Evolutionary conservation across 2,113 vertebrate genomes (phyloP), one percentile per base, ranked within the genome.

Genomic region (Coregonus clupeaformis): DNA sequence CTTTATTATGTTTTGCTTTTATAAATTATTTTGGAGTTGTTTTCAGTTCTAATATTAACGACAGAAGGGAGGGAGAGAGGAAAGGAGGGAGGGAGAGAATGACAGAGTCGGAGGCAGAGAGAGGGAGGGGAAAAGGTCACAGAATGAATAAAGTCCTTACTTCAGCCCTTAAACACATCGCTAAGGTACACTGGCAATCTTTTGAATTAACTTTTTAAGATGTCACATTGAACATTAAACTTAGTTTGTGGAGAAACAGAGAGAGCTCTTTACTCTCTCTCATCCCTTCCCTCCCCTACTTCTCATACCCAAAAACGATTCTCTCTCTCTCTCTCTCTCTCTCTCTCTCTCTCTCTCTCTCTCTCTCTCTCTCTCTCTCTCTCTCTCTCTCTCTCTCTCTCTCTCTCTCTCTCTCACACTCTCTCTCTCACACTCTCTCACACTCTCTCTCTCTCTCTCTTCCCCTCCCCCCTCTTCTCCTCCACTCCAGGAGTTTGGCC

Each of bases 101-200:
- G 55, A 52, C 49, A 36, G 25, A 6, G 27, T 11, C n/a, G 3
- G 52, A 30, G 52, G 22, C 42, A 59, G 29, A 25, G 62, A 29
- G 62, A 22, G 59, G 6, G 27, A 63, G 68, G 77, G 74, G 77
- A 78, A 85, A 89, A 84, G 81, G 85, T 87, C 87, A 85, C 73
- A 5, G 64, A 45, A 85, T 89, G 75, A 89, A 89, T 84, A 69
- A 74, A 16, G 66, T 62, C 68, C 72, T 86, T 82, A 85, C 89
- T 84, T 72, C 74, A 18, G 65, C 59, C 69, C 70, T 86, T 80
- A 86, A 84, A 83, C 71, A 70, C 55, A 77, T 72, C 80, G 32
- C 76, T 83, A 18, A 27, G 75, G 62, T 72, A 12, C 57, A 55
- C 63, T 68, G 45, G 47, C 75, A 80, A 84, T 83, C 80, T 45